Percentiles rank a stretch among this genome's conserved stretches.
Evolutionary conservation across 1,140 invertebrate species (phyloP).

Genomic region (Pararge aegeria): DNA sequence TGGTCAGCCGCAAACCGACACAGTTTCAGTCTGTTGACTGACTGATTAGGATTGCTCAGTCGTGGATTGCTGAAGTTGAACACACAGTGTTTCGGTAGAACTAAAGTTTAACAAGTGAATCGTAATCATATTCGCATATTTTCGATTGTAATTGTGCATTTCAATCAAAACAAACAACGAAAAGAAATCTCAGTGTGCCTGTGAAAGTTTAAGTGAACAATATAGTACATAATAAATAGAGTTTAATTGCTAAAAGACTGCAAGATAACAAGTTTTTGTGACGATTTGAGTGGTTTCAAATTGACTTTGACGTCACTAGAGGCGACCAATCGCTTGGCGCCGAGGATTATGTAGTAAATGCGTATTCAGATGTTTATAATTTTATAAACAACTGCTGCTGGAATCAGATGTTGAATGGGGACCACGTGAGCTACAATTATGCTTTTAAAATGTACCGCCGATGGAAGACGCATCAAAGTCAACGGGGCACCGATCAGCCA

Average conservation of each 20-base stretch:
- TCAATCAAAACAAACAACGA: conserved; percentile 16
- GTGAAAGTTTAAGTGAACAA: conserved; percentile 52
- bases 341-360: conserved; percentile 59
- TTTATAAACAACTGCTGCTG: conserved; percentile 47
- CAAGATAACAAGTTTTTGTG: conserved; percentile 64
- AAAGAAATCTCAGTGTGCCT: conserved; percentile 30
- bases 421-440: conserved; percentile 66
- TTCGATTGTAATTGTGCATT: conserved; percentile 18
- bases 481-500: conserved; percentile 62
- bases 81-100: conserved; percentile 19
- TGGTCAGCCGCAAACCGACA: conserved; percentile 25
- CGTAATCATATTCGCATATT: conserved; percentile 22
- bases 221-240: conserved; percentile 28
- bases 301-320: conserved; percentile 72
- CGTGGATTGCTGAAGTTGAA: too few species aligned
- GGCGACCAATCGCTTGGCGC: conserved; percentile 63
- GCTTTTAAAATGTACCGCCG: conserved; percentile 75
- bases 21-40: conserved; percentile 38
- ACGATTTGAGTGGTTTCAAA: conserved; percentile 66
- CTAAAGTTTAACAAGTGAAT: conserved; percentile 28
- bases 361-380: conserved; percentile 55
- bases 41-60: conserved; percentile 30
- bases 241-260: conserved; percentile 46
- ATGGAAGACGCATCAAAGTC: conserved; percentile 74
- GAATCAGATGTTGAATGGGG: conserved; percentile 54